A percentile compares a stretch with the other conserved stretches of the same genome.
phyloP scores from a whole-genome alignment of 2,113 vertebrate genomes.

The Recurvirostra avosetta region DNA sequence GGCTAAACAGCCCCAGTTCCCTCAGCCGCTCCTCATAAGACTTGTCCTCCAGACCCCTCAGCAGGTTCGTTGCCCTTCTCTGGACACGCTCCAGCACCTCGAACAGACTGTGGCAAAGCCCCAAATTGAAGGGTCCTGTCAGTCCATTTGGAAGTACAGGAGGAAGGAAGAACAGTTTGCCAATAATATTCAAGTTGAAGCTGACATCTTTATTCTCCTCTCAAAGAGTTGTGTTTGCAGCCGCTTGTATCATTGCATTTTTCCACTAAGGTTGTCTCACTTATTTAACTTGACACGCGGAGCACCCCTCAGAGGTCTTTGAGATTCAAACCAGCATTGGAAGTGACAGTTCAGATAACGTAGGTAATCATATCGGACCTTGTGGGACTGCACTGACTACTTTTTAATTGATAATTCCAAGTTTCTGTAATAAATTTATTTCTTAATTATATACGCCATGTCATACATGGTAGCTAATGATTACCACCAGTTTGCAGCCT shows the following conservation, averaged over 20 bases:
- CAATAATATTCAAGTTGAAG: not conserved
- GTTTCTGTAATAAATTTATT: conserved; percentile 85
- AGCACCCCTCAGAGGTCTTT: conserved; percentile 77
- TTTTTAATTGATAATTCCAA: conserved; percentile 87
- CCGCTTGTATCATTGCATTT: conserved; percentile 35
- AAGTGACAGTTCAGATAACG: conserved; percentile 85
- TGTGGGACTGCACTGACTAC: conserved; percentile 72
- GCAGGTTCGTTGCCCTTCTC: too few species aligned
- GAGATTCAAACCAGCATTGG: conserved; percentile 79
- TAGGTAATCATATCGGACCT: conserved; percentile 83
- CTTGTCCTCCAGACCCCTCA: too few species aligned
- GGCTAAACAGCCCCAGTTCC: too few species aligned
- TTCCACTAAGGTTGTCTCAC: conserved; percentile 62
- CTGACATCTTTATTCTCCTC: conserved; percentile 10
- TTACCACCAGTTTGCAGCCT: conserved; percentile 69
- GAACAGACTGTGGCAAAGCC: not conserved
- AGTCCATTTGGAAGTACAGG: not conserved
- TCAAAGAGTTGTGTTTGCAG: conserved; percentile 17
- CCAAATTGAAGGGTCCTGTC: not conserved
- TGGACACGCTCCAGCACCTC: too few species aligned
- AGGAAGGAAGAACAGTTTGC: not conserved
- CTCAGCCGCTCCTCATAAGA: too few species aligned
- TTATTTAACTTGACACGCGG: conserved; percentile 82
- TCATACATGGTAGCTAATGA: conserved; percentile 74
- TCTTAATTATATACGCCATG: conserved; percentile 78